Evolutionary conservation across 1,140 invertebrate genomes (phyloP), one percentile per base, ranked within the genome.

Genomic region (Asobara japonica): DNA sequence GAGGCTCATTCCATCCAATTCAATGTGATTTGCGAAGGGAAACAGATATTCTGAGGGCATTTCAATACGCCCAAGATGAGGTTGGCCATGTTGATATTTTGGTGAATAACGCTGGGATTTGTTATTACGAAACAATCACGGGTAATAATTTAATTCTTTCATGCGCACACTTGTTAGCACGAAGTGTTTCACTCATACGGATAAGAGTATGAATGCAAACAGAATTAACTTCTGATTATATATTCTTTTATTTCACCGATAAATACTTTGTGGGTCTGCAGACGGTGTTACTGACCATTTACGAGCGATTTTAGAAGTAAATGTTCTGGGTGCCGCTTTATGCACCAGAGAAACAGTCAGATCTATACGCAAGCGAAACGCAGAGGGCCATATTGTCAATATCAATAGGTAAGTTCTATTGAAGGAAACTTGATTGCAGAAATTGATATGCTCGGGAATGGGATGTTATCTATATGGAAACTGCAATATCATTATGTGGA

Each of bases 351-450:
- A 92, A 76, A 90, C 91, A 0, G 84, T 93, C 6, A 87, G 89
- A 18, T 90, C 89, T 0, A 95, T 95, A 93, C 87, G 80, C 48
- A 88, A 89, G 73, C 85, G 89, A 1, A 86, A 86, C 1, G 87
- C 90, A n/a, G 86, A 91, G 76, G 93, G 93, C 0, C 92, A 94
- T 72, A 90, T 94, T 31, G 86, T 94, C 29, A 89, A 92, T 56
- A 88, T 94, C 1, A 93, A 91, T 80, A 93, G 90, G 90, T 91
- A 82, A 69, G n/a, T n/a, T n/a, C n/a, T n/a, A n/a, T n/a, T n/a
- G n/a, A n/a, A n/a, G n/a, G n/a, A n/a, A n/a, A n/a, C n/a, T n/a
- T n/a, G n/a, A n/a, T n/a, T n/a, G n/a, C n/a, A n/a, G n/a, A n/a
- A n/a, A n/a, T n/a, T n/a, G n/a, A n/a, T n/a, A n/a, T n/a, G n/a